Conservation (phyloP, 23 tunicate genomes). For the Ascidia mentula region DNA sequence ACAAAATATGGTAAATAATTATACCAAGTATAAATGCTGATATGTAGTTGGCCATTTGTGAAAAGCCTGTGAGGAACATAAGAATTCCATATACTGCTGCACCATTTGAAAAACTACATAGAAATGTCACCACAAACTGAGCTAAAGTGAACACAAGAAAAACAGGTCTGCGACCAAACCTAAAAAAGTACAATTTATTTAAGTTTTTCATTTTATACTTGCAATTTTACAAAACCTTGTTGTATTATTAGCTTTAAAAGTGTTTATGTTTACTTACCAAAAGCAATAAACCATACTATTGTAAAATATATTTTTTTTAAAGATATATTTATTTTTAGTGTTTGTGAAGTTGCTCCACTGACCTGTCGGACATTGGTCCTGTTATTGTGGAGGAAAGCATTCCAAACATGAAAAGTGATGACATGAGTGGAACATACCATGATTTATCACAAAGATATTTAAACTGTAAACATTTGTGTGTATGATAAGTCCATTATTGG, state of each 20-base stretch:
- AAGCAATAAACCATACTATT: no score
- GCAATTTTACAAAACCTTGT: no score
- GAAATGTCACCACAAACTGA: conserved; percentile 11
- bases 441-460: neutral
- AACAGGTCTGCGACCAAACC: neutral
- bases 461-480: neutral
- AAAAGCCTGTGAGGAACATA: neutral
- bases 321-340: no score
- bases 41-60: conserved; percentile 12
- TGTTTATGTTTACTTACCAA: no score
- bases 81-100: conserved; percentile 1
- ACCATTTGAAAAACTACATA: neutral
- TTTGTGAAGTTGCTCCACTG: no score
- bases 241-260: no score
- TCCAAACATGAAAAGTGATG: neutral
- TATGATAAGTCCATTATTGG: neutral
- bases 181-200: neutral
- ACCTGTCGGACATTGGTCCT: conserved; percentile 9
- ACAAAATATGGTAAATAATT: neutral
- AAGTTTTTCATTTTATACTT: neutral
- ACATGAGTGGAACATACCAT: conserved; percentile 6
- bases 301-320: no score
- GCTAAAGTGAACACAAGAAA: neutral
- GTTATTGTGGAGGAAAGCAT: conserved; percentile 2
- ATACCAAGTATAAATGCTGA: conserved; percentile 5